A percentile compares a stretch with the other conserved stretches of the same genome.
Evolutionary conservation across 35 echinoderm and acorn worm species (phyloP).

Genomic region (Apostichopus californicus): DNA sequence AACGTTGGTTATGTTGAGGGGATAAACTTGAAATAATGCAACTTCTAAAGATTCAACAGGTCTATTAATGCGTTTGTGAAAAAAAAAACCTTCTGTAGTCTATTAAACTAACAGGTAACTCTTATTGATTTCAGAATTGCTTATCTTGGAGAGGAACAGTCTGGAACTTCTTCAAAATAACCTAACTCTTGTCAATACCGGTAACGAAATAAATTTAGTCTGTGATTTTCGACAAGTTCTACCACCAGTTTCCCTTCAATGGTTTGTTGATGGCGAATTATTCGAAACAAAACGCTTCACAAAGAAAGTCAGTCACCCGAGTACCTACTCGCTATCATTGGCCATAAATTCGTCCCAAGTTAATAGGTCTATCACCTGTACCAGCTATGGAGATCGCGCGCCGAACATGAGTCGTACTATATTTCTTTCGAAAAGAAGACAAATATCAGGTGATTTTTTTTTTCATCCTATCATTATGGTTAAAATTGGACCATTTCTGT

Average conservation of each 20-base stretch:
- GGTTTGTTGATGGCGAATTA: neutral
- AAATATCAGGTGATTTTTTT: neutral
- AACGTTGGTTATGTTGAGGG: no score
- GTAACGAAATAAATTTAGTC: neutral
- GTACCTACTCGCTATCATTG: neutral
- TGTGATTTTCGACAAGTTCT: neutral
- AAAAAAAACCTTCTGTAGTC: no score
- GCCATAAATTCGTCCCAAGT: neutral
- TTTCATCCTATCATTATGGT: no score
- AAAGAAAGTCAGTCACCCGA: neutral
- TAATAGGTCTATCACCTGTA: neutral
- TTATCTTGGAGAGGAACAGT: no score
- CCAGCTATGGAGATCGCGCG: neutral
- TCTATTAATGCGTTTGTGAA: no score
- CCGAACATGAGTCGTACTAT: neutral
- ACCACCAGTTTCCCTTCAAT: neutral
- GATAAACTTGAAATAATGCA: no score
- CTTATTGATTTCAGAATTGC: no score
- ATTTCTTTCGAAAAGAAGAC: neutral
- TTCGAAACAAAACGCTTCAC: neutral
- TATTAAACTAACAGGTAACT: no score
- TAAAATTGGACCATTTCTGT: no score
- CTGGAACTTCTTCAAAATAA: no score
- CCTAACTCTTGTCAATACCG: no score
- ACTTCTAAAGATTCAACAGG: no score